Evolutionary conservation across 92 coral and sea anemone species (phyloP).

Genomic region (Porites divaricata): DNA sequence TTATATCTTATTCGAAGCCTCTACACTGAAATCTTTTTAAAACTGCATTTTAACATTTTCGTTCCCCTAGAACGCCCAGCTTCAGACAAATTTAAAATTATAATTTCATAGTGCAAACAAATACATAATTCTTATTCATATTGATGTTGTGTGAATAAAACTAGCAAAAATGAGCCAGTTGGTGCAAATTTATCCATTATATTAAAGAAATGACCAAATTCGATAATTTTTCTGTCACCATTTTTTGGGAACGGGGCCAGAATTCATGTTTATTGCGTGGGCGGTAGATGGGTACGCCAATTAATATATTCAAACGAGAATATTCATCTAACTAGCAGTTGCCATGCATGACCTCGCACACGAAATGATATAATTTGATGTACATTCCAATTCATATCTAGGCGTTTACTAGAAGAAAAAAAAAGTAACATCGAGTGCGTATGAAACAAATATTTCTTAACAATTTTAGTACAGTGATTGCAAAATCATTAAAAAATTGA

Average conservation of each 20-base stretch:
- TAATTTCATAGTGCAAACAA: too few species aligned
- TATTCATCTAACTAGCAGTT: neutral
- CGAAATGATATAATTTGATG: neutral
- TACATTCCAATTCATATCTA: neutral
- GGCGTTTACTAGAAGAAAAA: neutral
- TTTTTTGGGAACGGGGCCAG: neutral
- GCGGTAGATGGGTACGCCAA: neutral
- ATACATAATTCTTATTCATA: too few species aligned
- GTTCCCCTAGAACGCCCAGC: too few species aligned
- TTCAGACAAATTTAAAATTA: too few species aligned
- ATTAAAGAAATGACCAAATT: neutral
- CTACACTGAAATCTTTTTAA: too few species aligned
- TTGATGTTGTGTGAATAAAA: too few species aligned
- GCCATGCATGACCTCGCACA: constrained; percentile 2
- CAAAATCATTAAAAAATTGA: neutral
- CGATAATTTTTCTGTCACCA: neutral
- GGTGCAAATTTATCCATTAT: too few species aligned
- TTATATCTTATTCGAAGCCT: too few species aligned
- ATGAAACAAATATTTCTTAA: neutral
- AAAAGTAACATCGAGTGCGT: neutral
- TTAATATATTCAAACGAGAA: neutral
- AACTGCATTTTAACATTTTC: too few species aligned
- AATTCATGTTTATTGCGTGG: neutral
- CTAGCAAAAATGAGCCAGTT: neutral
- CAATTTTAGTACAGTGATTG: neutral